Conservation (phyloP, 2,797 vertebrate species). For the Percopsis omiscomaycus region DNA sequence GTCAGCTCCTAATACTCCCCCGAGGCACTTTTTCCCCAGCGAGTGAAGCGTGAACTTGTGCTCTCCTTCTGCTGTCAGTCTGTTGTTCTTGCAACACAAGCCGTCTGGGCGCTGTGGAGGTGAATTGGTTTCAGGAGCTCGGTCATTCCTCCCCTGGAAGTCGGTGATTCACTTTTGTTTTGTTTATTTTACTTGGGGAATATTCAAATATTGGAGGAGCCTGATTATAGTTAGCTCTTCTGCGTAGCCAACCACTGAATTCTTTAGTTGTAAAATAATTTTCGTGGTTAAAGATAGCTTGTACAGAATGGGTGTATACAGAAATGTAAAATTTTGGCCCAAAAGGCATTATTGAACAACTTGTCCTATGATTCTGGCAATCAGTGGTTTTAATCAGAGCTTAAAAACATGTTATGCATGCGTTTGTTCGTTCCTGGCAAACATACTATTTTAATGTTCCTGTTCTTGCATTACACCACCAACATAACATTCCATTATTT, state of each 20-base stretch:
- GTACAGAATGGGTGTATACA: no score
- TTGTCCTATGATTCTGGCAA: no score
- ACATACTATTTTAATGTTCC: no score
- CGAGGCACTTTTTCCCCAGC: constrained; percentile 30
- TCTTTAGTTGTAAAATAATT: no score
- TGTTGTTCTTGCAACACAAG: constrained; percentile 72
- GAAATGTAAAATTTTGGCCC: no score
- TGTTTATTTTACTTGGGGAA: neutral
- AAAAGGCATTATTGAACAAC: no score
- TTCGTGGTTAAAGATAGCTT: no score
- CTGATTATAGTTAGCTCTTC: constrained; percentile 5
- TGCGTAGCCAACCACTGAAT: neutral
- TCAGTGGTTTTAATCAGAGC: no score
- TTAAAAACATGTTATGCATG: no score
- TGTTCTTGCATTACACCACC: no score
- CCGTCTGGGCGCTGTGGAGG: constrained; percentile 49
- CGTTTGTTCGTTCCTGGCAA: no score
- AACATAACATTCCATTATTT: no score
- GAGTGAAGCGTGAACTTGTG: constrained; percentile 46
- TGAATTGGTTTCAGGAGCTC: constrained; percentile 60
- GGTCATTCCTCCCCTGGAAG: constrained; percentile 29
- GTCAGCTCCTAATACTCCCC: constrained; percentile 41
- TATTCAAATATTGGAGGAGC: constrained; percentile 9
- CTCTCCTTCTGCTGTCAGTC: constrained; percentile 43
- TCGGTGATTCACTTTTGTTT: constrained; percentile 38